These are phyloP conservation scores for Numida meleagris DNA, from an alignment of 2,113 vertebrate genomes.

Conservation along the genomic window DNA sequence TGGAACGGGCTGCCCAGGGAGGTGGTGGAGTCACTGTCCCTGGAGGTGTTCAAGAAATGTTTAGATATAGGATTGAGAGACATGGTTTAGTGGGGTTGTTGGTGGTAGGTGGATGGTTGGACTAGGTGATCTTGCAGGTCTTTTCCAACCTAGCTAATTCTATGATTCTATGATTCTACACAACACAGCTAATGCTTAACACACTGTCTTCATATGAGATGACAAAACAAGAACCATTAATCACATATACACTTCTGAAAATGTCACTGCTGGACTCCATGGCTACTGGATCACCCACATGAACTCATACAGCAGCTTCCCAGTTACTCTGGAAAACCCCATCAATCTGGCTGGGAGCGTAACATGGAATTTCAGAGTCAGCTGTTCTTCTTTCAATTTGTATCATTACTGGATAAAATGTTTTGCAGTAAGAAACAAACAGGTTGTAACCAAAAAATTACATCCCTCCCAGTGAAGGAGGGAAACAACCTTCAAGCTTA, in stretches of 20 bases:
- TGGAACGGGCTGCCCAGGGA: too few relatives aligned
- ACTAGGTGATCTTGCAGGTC: too few relatives aligned
- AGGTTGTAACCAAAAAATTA: neutral
- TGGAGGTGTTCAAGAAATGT: too few relatives aligned
- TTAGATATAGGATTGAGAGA: too few relatives aligned
- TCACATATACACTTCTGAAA: neutral
- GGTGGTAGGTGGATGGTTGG: too few relatives aligned
- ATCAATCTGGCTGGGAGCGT: neutral
- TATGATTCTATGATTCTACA: too few relatives aligned
- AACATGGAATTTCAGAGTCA: neutral
- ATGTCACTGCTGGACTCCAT: neutral
- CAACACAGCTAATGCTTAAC: neutral
- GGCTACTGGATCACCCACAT: neutral
- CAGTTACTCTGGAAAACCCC: neutral
- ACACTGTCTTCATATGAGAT: fast-evolving
- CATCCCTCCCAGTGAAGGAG: neutral
- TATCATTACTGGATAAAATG: neutral
- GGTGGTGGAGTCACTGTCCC: too few relatives aligned
- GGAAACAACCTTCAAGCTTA: neutral
- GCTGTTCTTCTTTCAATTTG: neutral
- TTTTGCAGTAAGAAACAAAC: neutral
- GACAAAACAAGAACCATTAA: neutral
- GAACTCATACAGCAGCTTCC: neutral
- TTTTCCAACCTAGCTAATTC: too few relatives aligned
- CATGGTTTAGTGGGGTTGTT: too few relatives aligned